Base-by-base conservation (phyloP, 1,140 invertebrate species). In the Oedothorax gibbosus region DNA sequence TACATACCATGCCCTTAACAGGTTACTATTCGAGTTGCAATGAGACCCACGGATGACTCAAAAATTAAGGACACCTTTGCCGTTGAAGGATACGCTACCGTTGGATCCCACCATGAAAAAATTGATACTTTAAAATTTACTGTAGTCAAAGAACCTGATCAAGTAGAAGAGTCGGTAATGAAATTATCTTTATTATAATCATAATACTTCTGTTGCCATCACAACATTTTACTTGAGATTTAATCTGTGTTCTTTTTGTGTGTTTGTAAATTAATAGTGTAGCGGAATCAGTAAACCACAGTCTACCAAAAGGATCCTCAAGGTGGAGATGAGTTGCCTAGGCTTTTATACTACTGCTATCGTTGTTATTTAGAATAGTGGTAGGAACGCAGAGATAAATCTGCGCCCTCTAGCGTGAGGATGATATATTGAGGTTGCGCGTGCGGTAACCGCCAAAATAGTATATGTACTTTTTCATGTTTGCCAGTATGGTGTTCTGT, bases 11-110 rank as follows among this genome's bases (percentile, higher is more conserved):
- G 12, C 1, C 1, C 20, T 18, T 12, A 64, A 21, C 35, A 85
- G 84, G 84, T 85, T 6, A 79, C 75, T 4, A 65, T 85, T n/a
- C 71, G 84, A 50, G 69, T 85, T 11, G 84, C 84, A 6, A 80
- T 85, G 75, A 49, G 77, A 53, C 84, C 84, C 4, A 14, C 53
- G 0, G 76, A 85, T 12, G 84, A 85, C 21, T 76, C 76, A 18
- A 79, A 79, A 18, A 65, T 73, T 50, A 35, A 68, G 20, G 84
- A 85, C 7, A 9, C 60, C 7, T 85, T 85, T 10, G 57, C 14
- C 35, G 14, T 85, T 15, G 75, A 79, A 79, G 84, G 76, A 9
- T 65, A 20, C 51, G 84, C 84, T 7, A 85, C 18, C 11, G 84
- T 85, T 6, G 84, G 84, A 53, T 51, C 56, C 49, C 66, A 77